phyloP scores from a whole-genome alignment of 2,113 vertebrate genomes.

The Chlorodrepanis virens region DNA sequence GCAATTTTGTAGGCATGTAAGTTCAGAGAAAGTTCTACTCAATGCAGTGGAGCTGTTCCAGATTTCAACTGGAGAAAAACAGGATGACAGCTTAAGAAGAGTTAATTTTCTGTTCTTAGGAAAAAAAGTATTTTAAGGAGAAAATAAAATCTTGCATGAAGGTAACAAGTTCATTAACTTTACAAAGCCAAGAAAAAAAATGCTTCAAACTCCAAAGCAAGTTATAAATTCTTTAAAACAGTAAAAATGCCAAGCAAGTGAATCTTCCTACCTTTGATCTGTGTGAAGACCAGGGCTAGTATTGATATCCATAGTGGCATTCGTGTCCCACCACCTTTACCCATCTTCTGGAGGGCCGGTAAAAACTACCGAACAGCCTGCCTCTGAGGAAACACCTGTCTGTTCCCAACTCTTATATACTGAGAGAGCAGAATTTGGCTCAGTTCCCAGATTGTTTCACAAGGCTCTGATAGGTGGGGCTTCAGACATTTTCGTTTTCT shows the following conservation, averaged over 20 bases:
- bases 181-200: background rate
- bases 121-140: background rate
- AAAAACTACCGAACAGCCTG: constrained; percentile 18
- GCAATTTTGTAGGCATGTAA: background rate
- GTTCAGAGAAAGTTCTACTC: background rate
- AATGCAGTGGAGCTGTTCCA: background rate
- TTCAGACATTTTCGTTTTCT: constrained; percentile 48
- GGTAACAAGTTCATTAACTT: background rate
- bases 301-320: constrained; percentile 70
- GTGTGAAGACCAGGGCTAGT: constrained; percentile 37
- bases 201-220: background rate
- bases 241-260: background rate
- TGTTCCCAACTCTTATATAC: constrained; percentile 69
- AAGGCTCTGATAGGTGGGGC: constrained; percentile 60
- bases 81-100: background rate
- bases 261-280: constrained; percentile 66
- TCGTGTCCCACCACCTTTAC: constrained; percentile 21
- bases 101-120: background rate
- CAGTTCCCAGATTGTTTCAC: constrained; percentile 56
- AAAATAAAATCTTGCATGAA: background rate
- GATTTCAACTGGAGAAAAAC: background rate
- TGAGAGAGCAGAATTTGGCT: constrained; percentile 59
- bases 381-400: constrained; percentile 53
- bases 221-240: constrained; percentile 14
- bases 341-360: constrained; percentile 62